phyloP scores from a whole-genome alignment of 2,113 vertebrate genomes.

The Uropsilus gracilis region DNA sequence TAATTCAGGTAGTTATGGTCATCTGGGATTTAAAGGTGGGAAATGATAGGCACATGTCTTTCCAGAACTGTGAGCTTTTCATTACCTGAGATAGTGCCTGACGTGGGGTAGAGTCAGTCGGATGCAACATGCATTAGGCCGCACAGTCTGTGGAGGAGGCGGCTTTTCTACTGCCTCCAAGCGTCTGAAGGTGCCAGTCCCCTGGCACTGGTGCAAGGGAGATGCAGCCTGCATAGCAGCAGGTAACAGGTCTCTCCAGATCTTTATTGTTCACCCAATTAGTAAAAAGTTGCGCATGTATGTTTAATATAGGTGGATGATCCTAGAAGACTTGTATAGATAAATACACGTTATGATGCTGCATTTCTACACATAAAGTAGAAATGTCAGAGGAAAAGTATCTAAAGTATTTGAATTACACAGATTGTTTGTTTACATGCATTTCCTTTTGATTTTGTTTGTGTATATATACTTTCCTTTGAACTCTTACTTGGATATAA shows the following conservation, averaged over 20 bases:
- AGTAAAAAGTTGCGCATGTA: neutral
- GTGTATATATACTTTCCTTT: neutral
- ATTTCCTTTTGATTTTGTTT: neutral
- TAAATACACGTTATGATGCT: neutral
- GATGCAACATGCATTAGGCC: too few species aligned
- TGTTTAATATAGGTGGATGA: neutral
- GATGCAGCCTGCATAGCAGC: neutral
- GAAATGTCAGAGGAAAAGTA: neutral
- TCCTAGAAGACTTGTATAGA: neutral
- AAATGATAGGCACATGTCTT: neutral
- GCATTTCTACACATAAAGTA: neutral
- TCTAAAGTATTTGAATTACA: neutral
- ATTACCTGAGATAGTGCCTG: neutral
- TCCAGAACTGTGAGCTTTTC: neutral
- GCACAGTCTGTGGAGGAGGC: too few species aligned
- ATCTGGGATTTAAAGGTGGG: neutral
- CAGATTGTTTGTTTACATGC: neutral
- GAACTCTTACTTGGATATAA: neutral
- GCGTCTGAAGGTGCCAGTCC: neutral
- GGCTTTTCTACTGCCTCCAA: neutral
- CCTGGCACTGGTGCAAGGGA: neutral
- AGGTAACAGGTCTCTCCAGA: too few species aligned
- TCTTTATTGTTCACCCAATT: neutral
- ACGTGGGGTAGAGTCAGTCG: too few species aligned
- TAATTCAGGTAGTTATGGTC: constrained; percentile 5